Evolutionary conservation across 1,140 invertebrate genomes (phyloP).

Genomic region (Atta texana): DNA sequence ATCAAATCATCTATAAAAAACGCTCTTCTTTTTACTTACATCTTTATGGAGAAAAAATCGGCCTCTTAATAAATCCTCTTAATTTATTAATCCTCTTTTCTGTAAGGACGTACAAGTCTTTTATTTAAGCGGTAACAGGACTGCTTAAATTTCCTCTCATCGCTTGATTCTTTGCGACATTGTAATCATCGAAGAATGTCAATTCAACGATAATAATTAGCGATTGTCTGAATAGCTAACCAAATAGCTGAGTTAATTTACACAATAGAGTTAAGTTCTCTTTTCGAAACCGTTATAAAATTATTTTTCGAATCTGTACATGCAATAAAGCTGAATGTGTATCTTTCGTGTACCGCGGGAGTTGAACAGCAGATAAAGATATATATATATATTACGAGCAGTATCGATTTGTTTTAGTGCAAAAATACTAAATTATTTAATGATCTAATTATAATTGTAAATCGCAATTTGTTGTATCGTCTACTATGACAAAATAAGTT

Average conservation of each 20-base stretch:
- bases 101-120: neutral
- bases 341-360: constrained; percentile 15
- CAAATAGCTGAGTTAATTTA: constrained; percentile 34
- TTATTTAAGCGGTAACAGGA: neutral
- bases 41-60: too few species aligned
- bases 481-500: neutral
- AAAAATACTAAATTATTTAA: neutral
- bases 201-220: constrained; percentile 15
- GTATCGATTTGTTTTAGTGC: neutral
- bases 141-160: constrained; percentile 19
- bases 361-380: constrained; percentile 8
- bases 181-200: neutral
- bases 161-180: neutral
- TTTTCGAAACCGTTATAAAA: neutral
- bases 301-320: constrained; percentile 7
- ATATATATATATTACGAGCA: neutral
- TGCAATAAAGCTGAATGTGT: neutral
- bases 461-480: neutral
- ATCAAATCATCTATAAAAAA: too few species aligned
- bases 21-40: too few species aligned
- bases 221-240: constrained; percentile 3
- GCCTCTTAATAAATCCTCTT: too few species aligned
- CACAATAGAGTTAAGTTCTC: constrained; percentile 4
- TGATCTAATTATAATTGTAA: neutral
- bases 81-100: too few species aligned